Percentiles rank a stretch among this genome's conserved stretches.
These are phyloP conservation scores for Eptatretus burgeri DNA, from an alignment of 2,113 vertebrate species.

Conservation along the genomic window DNA sequence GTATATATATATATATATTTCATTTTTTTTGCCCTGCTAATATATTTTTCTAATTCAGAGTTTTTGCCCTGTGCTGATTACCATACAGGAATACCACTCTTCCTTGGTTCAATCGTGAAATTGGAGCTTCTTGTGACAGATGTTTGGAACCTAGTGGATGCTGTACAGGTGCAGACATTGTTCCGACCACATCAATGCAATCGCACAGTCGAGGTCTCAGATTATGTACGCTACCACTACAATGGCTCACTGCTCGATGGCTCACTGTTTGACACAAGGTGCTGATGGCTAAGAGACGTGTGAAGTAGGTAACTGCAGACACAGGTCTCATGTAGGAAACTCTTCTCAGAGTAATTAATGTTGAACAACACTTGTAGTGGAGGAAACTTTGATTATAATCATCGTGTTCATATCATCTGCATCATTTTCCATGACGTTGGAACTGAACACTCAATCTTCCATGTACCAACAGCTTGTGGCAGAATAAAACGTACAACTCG, in stretches of 20 bases:
- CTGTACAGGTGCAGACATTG: constrained; percentile 46
- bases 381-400: no score
- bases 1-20: no score
- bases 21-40: no score
- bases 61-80: no score
- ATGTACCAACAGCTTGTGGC: constrained; percentile 9
- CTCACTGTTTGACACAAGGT: constrained; percentile 89
- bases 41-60: no score
- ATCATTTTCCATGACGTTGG: no score
- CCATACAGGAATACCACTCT: constrained; percentile 34
- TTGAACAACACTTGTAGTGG: no score
- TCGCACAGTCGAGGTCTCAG: constrained; percentile 58
- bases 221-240: constrained; percentile 82
- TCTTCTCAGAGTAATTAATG: no score
- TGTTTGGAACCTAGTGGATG: constrained; percentile 57
- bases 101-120: constrained; percentile 57
- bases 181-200: constrained; percentile 33
- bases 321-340: no score
- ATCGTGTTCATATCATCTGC: no score
- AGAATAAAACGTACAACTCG: constrained; percentile 71
- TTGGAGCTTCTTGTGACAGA: constrained; percentile 77
- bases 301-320: no score
- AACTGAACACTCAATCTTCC: no score
- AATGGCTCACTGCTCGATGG: constrained; percentile 77
- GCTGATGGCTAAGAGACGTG: neutral